phyloP scores from a whole-genome alignment of 1,140 invertebrate genomes.

The Bombus confusus region DNA sequence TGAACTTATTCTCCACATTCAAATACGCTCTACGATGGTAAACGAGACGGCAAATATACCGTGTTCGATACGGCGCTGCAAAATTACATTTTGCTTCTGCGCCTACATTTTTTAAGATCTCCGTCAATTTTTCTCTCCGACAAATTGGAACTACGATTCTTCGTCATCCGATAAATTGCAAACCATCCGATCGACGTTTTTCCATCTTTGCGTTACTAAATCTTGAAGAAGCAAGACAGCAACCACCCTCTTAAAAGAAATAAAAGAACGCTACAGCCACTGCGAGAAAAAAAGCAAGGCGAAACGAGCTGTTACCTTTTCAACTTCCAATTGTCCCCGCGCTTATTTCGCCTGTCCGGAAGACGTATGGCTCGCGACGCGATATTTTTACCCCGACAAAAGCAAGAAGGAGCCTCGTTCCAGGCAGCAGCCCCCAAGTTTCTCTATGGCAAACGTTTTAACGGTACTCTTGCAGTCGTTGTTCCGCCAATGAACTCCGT shows the following conservation, averaged over 20 bases:
- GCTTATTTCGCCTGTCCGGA: constrained; percentile 77
- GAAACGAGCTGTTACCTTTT: constrained; percentile 20
- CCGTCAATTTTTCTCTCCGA: too few relatives aligned
- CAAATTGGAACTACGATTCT: neutral
- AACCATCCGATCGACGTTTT: too few relatives aligned
- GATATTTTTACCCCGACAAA: constrained; percentile 66
- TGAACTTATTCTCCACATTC: too few relatives aligned
- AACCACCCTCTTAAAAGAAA: too few relatives aligned
- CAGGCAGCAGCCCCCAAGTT: constrained; percentile 29
- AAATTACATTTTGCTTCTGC: neutral
- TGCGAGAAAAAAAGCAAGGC: neutral
- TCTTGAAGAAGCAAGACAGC: neutral
- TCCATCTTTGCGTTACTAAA: neutral
- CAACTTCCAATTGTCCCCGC: constrained; percentile 72
- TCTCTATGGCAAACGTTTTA: neutral
- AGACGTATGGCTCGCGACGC: constrained; percentile 71
- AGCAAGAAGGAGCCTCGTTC: neutral
- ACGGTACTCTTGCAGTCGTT: constrained; percentile 12
- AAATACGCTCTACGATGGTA: too few relatives aligned
- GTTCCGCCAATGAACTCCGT: constrained; percentile 40
- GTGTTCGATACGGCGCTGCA: too few relatives aligned
- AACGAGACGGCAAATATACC: too few relatives aligned
- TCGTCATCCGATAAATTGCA: neutral
- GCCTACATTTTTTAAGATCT: neutral
- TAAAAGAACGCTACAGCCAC: neutral